Evolutionary conservation across 1,140 invertebrate species (phyloP).

Genomic region (Maconellicoccus hirsutus): DNA sequence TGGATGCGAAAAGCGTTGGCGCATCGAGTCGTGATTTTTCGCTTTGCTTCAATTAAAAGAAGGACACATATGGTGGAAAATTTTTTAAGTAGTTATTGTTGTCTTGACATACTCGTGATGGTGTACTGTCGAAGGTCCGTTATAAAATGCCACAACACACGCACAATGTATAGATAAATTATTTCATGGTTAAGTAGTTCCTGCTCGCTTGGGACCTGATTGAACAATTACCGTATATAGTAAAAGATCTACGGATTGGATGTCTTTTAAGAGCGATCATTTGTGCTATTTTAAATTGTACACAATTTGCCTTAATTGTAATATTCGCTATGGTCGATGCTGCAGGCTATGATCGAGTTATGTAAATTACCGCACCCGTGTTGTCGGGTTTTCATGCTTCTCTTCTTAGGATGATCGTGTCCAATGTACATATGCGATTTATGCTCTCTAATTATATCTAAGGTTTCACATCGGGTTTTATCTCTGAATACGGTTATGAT

Average conservation of each 20-base stretch:
- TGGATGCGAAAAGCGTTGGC: neutral
- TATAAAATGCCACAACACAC: neutral
- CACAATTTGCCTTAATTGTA: neutral
- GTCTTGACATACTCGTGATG: neutral
- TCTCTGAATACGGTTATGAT: too few species aligned
- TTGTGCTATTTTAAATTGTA: neutral
- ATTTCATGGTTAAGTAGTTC: neutral
- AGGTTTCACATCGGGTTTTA: too few species aligned
- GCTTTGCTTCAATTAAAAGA: neutral
- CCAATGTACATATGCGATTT: too few species aligned
- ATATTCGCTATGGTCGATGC: neutral
- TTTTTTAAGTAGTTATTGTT: too few species aligned
- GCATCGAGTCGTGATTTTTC: neutral
- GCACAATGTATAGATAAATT: neutral
- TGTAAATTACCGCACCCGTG: neutral
- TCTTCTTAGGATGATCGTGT: too few species aligned
- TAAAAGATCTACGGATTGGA: neutral
- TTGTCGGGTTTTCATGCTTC: too few species aligned
- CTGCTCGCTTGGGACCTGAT: neutral
- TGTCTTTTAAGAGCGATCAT: neutral
- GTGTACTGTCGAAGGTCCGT: constrained; percentile 3
- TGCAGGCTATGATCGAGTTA: neutral
- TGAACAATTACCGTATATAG: constrained; percentile 5
- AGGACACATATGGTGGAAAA: neutral
- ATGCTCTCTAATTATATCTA: too few species aligned